Base-by-base conservation (phyloP, 2,113 vertebrate species). In the Polypterus senegalus region DNA sequence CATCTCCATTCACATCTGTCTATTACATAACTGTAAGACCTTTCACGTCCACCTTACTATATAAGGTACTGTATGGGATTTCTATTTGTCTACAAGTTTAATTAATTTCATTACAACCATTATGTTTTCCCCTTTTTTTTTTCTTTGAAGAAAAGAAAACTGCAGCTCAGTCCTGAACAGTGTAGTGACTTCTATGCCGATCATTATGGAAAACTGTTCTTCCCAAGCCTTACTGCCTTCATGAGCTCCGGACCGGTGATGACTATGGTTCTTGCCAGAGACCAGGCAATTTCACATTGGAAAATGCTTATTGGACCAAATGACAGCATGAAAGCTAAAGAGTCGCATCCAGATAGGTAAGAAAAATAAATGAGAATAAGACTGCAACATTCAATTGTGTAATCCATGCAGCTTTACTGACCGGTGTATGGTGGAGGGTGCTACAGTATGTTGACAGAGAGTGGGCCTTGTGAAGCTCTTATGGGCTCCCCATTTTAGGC, bases 161-260 rank as follows among this genome's bases (percentile, higher is more conserved):
- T 97, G 44, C 91, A 84, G 43, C 75, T 99, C 6, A 97, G 89
- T 73, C 92, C 91, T 58, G 94, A 97, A 70, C 89, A 97, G 61
- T 97, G 94, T 69, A 91, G 91, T 74, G 93, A 97, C 71, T 95
- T 98, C 67, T 98, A 99, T 11, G 84, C 86, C 52, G 85, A 95
- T 44, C 89, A 92, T 1, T 93, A 93, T 68, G 94, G 92, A 48
- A 96, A 90, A 74, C 68, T 83, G 66, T 88, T 84, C 77, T 97
- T 97, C 60, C 89, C 92, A 48, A 93, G 87, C 67, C 74, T 99
- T 75, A 93, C 89, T 56, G 91, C 87, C 44, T 98, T 92, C 67
- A 97, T 98, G 94, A 97, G 92, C 74, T 98, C 96, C 59, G 94
- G 93, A 58, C 91, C 93, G 52, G 71, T 90, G 53, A 61, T 92